phyloP scores from a whole-genome alignment of 2,888 invertebrate genomes.

The Frankliniella intonsa region DNA sequence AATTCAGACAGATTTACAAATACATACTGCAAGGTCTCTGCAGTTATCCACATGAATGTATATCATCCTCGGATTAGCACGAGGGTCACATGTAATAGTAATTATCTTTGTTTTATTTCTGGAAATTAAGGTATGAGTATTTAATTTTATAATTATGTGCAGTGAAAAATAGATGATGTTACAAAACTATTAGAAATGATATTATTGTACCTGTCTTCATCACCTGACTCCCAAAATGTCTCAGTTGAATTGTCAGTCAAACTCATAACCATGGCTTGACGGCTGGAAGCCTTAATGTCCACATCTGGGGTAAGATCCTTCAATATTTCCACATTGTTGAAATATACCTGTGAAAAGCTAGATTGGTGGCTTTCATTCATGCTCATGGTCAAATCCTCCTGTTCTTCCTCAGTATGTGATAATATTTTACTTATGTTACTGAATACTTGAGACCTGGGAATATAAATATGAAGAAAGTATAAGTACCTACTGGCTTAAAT shows the following conservation, averaged over 20 bases:
- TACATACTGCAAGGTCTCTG: constrained; percentile 75
- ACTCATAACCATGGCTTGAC: constrained; percentile 90
- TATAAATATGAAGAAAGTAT: constrained; percentile 41
- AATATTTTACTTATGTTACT: constrained; percentile 93
- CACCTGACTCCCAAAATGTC: constrained; percentile 99
- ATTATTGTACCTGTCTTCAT: constrained; percentile 66
- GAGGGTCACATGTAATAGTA: constrained; percentile 61
- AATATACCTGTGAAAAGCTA: constrained; percentile 45
- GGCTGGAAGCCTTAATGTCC: constrained; percentile 84
- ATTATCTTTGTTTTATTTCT: constrained; percentile 85
- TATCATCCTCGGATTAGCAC: constrained; percentile 65
- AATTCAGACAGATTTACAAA: constrained; percentile 30
- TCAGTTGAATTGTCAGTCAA: constrained; percentile 92
- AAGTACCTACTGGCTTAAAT: constrained; percentile 24
- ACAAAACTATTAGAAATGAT: constrained; percentile 33
- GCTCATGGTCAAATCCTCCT: constrained; percentile 54
- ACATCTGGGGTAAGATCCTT: constrained; percentile 70
- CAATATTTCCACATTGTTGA: constrained; percentile 59
- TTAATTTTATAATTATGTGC: neutral
- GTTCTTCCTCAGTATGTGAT: constrained; percentile 82
- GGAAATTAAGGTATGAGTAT: constrained; percentile 12
- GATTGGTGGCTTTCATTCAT: constrained; percentile 58
- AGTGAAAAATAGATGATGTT: constrained; percentile 25
- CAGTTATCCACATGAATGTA: constrained; percentile 93
- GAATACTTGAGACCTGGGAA: constrained; percentile 77